Evolutionary conservation across 2,797 vertebrate species (phyloP).

Genomic region (Galaxias olidus): DNA sequence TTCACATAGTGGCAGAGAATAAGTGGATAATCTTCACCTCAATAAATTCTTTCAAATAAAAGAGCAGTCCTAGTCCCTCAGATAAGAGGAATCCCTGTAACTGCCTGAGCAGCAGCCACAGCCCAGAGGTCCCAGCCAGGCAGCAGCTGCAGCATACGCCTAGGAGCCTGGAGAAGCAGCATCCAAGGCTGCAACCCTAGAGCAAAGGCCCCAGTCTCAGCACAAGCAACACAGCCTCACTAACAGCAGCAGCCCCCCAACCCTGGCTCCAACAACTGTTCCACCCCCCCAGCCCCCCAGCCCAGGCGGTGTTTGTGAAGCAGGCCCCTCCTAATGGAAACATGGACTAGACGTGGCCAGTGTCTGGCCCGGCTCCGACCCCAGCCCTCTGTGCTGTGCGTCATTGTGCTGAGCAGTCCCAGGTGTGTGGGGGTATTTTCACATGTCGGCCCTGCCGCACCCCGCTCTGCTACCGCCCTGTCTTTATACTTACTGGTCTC

Average conservation of each 20-base stretch:
- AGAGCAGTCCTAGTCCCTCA: no score
- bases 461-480: not conserved
- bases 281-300: not conserved
- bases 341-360: conserved; percentile 59
- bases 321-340: conserved; percentile 22
- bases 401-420: conserved; percentile 74
- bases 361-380: conserved; percentile 66
- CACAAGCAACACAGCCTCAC: no score
- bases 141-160: no score
- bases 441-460: conserved; percentile 26
- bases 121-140: no score
- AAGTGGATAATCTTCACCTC: no score
- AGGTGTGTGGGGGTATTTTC: conserved; percentile 73
- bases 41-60: no score
- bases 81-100: no score
- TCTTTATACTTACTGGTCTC: conserved; percentile 10
- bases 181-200: no score
- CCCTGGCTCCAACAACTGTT: not conserved
- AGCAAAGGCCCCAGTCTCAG: no score
- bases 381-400: conserved; percentile 61
- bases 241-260: not conserved
- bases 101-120: no score
- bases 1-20: no score
- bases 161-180: no score
- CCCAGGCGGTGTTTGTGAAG: not conserved